Evolutionary conservation across 2,888 invertebrate species (phyloP).

Genomic region (Pheosia gnoma): DNA sequence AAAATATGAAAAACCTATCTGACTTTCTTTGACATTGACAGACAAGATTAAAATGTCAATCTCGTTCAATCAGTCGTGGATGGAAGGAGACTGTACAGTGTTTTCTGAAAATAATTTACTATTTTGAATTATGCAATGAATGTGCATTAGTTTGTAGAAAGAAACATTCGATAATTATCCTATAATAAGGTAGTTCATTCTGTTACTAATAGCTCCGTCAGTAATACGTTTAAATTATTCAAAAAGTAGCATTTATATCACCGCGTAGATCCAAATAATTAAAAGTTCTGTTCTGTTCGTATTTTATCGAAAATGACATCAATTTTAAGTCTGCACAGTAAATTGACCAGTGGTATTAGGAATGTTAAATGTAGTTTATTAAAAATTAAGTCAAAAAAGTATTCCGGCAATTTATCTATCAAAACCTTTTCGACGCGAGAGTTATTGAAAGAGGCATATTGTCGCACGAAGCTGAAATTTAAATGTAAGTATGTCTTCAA

Average conservation of each 20-base stretch:
- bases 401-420: constrained; percentile 19
- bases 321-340: constrained; percentile 47
- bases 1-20: no score
- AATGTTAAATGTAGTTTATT: constrained; percentile 53
- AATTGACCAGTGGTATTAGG: constrained; percentile 47
- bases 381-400: constrained; percentile 41
- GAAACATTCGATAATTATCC: no score
- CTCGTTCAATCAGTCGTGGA: no score
- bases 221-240: no score
- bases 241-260: no score
- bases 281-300: not conserved
- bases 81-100: no score
- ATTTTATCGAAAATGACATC: constrained; percentile 33
- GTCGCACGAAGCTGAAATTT: constrained; percentile 87
- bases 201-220: no score
- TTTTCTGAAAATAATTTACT: constrained; percentile 9
- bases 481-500: constrained; percentile 84
- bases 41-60: no score
- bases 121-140: constrained; percentile 50
- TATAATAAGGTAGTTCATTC: no score
- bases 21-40: no score
- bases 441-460: constrained; percentile 85
- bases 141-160: constrained; percentile 11
- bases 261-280: no score
- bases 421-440: constrained; percentile 70